These are phyloP conservation scores for Schizopygopsis malacanthus DNA, from an alignment of 2,797 vertebrate species.

Conservation along the genomic window DNA sequence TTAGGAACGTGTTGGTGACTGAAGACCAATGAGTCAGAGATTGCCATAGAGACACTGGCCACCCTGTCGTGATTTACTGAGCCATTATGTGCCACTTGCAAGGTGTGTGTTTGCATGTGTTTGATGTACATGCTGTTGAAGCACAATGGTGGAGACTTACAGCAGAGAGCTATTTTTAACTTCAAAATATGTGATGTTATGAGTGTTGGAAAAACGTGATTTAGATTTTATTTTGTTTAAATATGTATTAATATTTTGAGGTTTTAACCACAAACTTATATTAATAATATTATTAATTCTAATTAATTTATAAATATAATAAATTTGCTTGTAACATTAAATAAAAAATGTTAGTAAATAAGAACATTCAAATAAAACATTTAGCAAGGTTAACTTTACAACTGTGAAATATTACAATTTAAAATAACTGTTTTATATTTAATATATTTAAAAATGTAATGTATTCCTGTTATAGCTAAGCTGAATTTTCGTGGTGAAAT, in stretches of 20 bases:
- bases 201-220: neutral
- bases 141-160: neutral
- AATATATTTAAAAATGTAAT: neutral
- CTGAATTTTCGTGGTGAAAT: neutral
- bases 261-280: neutral
- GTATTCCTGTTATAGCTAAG: neutral
- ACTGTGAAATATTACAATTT: too few relatives aligned
- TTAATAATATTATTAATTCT: neutral
- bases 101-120: neutral
- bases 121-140: neutral
- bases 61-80: constrained; percentile 18
- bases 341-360: neutral
- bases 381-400: too few relatives aligned
- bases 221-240: neutral
- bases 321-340: neutral
- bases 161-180: neutral
- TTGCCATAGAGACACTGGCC: constrained; percentile 26
- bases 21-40: constrained; percentile 34
- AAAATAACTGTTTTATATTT: neutral
- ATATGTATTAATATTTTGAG: neutral
- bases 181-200: neutral
- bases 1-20: constrained; percentile 2
- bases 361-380: neutral
- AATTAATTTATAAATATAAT: neutral
- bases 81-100: constrained; percentile 6